Evolutionary conservation across 2,113 vertebrate species (phyloP), one percentile per base, ranked within the genome.

Genomic region (Diphyllodes magnificus): DNA sequence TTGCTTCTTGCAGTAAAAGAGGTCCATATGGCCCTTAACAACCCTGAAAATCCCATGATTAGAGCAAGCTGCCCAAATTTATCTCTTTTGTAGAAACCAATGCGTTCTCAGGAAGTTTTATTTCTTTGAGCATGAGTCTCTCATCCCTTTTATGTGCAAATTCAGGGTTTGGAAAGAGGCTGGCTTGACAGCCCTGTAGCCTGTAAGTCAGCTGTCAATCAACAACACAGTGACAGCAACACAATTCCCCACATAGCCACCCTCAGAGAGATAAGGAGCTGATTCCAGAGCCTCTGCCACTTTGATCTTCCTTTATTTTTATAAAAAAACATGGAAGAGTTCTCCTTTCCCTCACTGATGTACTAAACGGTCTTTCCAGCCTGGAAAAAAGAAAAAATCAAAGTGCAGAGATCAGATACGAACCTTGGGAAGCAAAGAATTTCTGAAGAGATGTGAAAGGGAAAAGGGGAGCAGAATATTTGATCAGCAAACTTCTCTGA

Each of bases 401-500:
- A 86, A 75, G 76, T 37, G 15, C 30, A 70, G 76, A 86, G 80
- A 90, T 93, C 56, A 92, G 76, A 66, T 51, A 73, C 0, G 10
- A 81, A 56, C 72, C 71, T 70, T 68, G 65, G 61, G 81, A 82
- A 87, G 70, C 51, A 84, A 78, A 37, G 56, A 66, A 53, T 49
- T 89, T 81, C 54, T 53, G 39, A 90, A 60, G 49, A 85, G 25
- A 91, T 59, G 44, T 89, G 86, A 93, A 89, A 78, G 21, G 57
- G 45, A 68, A 86, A 94, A 87, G 10, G 7, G 65, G 81, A 89
- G 33, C 28, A 86, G 92, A 91, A 60, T 75, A 65, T 84, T 94
- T 94, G 83, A 97, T 93, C 65, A 73, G 72, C 31, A 73, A 71
- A 66, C 33, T 80, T 77, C 51, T 82, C 82, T 90, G 88, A 94